A percentile compares a stretch with the other conserved stretches of the same genome.
These are phyloP conservation scores for Streptopelia turtur DNA, from an alignment of 2,797 vertebrate genomes.

Conservation along the genomic window DNA sequence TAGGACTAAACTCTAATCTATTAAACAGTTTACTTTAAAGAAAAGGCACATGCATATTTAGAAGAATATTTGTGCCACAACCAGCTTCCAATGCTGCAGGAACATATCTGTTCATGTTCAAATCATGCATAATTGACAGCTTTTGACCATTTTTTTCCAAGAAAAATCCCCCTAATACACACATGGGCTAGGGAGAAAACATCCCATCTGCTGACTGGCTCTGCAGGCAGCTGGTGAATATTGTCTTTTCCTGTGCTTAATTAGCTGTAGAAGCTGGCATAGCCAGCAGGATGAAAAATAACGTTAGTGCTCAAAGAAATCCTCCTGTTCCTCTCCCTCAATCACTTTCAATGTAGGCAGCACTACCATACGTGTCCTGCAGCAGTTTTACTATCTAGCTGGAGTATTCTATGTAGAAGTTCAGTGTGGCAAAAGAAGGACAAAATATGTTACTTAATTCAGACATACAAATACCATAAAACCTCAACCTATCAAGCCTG, in stretches of 20 bases:
- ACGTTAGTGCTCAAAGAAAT: not conserved
- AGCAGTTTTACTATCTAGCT: not conserved
- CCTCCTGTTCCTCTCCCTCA: not conserved
- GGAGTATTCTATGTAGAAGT: not conserved
- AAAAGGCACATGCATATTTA: not conserved
- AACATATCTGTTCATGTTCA: not conserved
- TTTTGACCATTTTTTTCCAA: not conserved
- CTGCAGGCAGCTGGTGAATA: slow-evolving; percentile 27
- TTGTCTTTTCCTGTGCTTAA: slow-evolving; percentile 48
- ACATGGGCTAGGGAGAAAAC: slow-evolving; percentile 13
- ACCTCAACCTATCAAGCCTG: not conserved
- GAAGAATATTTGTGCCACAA: not conserved
- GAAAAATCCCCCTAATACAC: not conserved
- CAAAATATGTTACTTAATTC: not conserved
- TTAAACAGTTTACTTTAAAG: not conserved
- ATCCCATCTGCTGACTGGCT: slow-evolving; percentile 35
- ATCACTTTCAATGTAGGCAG: not conserved
- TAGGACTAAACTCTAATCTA: not conserved
- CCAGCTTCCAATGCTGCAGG: not conserved
- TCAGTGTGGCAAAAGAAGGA: not conserved
- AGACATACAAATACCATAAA: not conserved
- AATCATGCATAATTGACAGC: slow-evolving; percentile 5
- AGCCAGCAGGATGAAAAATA: not conserved
- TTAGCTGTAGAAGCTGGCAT: slow-evolving; percentile 14
- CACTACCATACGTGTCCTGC: not conserved